Percentiles rank a stretch among this genome's conserved stretches.
Conservation (phyloP, 2,888 invertebrate species). For the Melinaea marsaeus region DNA sequence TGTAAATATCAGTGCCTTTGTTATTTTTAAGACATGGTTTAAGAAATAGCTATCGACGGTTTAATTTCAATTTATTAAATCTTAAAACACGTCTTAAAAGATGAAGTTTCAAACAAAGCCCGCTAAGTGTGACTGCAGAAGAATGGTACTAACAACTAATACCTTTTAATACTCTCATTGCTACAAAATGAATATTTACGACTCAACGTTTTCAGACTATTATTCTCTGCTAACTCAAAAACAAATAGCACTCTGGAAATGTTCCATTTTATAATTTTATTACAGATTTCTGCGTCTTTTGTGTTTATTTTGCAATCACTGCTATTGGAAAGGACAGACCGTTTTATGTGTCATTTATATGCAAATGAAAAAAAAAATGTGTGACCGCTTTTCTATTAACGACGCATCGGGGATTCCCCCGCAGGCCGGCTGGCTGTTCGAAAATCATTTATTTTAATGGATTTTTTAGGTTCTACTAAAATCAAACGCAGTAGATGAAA, state of each 20-base stretch:
- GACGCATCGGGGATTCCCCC: too few species aligned
- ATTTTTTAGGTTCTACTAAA: too few species aligned
- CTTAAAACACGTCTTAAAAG: neutral
- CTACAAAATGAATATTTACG: slow-evolving; percentile 26
- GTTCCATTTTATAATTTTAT: slow-evolving; percentile 24
- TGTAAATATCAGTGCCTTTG: too few species aligned
- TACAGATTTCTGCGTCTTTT: slow-evolving; percentile 22
- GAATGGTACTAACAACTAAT: slow-evolving; percentile 19
- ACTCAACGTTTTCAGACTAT: slow-evolving; percentile 21
- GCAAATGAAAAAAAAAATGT: neutral
- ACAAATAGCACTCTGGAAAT: slow-evolving; percentile 25
- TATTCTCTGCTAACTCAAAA: slow-evolving; percentile 24
- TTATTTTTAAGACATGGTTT: too few species aligned
- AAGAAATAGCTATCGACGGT: neutral
- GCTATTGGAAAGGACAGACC: slow-evolving; percentile 1
- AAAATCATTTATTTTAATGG: too few species aligned
- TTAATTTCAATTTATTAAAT: neutral
- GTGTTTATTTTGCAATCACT: slow-evolving; percentile 16
- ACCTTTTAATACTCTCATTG: slow-evolving; percentile 25
- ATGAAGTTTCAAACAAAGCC: slow-evolving; percentile 5
- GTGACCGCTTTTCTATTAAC: neutral
- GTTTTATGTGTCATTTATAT: neutral
- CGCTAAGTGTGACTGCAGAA: slow-evolving; percentile 13
- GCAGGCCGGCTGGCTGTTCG: too few species aligned
- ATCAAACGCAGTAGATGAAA: too few species aligned